Evolutionary conservation across 2,797 vertebrate genomes (phyloP).

Genomic region (Jordanella pulchra): DNA sequence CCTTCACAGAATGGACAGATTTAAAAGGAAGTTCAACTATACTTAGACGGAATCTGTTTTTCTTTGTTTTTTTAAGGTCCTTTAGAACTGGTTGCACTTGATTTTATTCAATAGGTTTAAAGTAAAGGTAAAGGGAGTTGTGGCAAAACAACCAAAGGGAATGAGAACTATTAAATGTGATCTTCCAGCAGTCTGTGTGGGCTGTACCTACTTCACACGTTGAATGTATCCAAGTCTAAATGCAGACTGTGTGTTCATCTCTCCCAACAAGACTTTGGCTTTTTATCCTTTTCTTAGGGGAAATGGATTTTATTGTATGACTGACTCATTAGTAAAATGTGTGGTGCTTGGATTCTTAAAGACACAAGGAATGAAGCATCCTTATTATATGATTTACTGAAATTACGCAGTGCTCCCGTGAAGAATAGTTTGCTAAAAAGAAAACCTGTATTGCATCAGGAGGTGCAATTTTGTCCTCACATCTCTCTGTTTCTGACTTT

Average conservation of each 20-base stretch:
- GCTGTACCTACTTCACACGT: constrained; percentile 1
- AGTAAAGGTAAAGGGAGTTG: not conserved
- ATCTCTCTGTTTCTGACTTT: not conserved
- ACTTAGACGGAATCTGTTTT: not conserved
- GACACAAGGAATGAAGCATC: not conserved
- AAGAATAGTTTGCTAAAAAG: constrained; percentile 5
- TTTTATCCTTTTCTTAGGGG: constrained; percentile 11
- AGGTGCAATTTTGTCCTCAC: not conserved
- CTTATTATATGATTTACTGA: constrained; percentile 13
- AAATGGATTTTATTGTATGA: constrained; percentile 11
- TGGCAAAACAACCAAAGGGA: not conserved
- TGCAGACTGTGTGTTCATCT: not conserved
- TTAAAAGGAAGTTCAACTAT: not conserved
- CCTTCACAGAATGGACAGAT: no score
- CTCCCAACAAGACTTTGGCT: not conserved
- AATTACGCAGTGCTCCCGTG: not conserved
- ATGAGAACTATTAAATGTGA: not conserved
- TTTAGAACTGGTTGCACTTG: not conserved
- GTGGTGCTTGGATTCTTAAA: constrained; percentile 10
- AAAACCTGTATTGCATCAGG: not conserved
- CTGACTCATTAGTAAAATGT: constrained; percentile 32
- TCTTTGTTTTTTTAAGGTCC: not conserved
- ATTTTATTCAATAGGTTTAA: not conserved
- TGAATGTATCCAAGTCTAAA: not conserved
- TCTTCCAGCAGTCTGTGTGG: constrained; percentile 4